Evolutionary conservation across 2,797 vertebrate genomes (phyloP).

Genomic region (Eleutherodactylus coqui): DNA sequence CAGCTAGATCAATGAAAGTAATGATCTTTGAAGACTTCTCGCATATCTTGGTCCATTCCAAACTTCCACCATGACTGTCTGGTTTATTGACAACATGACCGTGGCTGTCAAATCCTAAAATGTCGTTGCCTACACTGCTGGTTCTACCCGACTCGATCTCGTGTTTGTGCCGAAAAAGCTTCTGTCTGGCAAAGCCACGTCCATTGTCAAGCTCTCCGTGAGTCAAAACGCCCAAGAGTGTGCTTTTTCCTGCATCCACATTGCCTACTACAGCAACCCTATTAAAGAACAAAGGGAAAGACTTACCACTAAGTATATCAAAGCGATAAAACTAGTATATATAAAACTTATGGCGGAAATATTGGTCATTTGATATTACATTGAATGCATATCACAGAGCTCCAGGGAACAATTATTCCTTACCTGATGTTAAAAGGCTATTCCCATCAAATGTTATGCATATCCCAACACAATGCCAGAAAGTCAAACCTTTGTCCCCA

Average conservation of each 20-base stretch:
- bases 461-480: no score
- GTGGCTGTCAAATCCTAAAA: conserved; percentile 95
- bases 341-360: background rate
- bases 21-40: conserved; percentile 98
- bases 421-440: no score
- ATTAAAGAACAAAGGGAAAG: conserved; percentile 45
- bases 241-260: conserved; percentile 97
- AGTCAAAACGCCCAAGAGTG: conserved; percentile 92
- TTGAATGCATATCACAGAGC: background rate
- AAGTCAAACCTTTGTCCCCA: background rate
- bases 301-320: conserved; percentile 35
- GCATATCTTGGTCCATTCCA: conserved; percentile 98
- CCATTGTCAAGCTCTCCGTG: conserved; percentile 97
- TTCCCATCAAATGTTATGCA: no score
- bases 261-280: conserved; percentile 98
- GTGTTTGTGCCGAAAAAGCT: conserved; percentile 98
- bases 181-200: conserved; percentile 95
- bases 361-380: background rate
- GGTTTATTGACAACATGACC: conserved; percentile 97
- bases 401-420: no score
- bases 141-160: conserved; percentile 98
- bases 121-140: conserved; percentile 98
- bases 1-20: conserved; percentile 96
- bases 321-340: background rate
- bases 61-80: conserved; percentile 92